These are phyloP conservation scores for Meliscaeva auricollis DNA, from an alignment of 2,888 invertebrate genomes.

Conservation along the genomic window DNA sequence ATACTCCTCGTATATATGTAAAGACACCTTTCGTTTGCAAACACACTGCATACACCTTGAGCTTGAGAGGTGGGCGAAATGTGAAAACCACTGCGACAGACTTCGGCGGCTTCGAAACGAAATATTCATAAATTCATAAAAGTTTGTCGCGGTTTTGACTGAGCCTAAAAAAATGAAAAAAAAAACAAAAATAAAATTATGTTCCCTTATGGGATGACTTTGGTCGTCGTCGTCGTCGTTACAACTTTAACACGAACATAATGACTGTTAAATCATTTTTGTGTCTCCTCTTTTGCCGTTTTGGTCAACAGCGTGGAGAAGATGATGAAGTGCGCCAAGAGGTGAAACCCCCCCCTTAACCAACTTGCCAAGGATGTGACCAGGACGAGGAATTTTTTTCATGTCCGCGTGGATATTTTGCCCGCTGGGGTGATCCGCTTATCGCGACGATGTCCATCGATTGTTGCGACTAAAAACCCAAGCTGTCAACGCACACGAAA, in stretches of 20 bases:
- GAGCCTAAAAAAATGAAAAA: constrained; percentile 23
- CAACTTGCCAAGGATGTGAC: constrained; percentile 22
- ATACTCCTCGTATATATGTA: too few relatives aligned
- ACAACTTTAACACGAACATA: constrained; percentile 76
- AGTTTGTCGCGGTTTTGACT: constrained; percentile 73
- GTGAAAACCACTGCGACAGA: constrained; percentile 49
- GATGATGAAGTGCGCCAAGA: constrained; percentile 64
- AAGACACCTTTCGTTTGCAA: constrained; percentile 1
- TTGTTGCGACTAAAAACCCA: constrained; percentile 51
- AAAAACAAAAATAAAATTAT: neutral
- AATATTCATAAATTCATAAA: constrained; percentile 69
- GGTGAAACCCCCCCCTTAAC: constrained; percentile 34
- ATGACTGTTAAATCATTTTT: constrained; percentile 76
- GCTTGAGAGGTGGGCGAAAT: constrained; percentile 72
- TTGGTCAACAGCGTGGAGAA: constrained; percentile 1
- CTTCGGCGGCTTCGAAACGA: constrained; percentile 27
- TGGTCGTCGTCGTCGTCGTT: constrained; percentile 47
- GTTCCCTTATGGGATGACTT: constrained; percentile 54
- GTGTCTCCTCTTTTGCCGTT: constrained; percentile 54
- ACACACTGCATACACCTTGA: constrained; percentile 53
- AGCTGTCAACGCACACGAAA: constrained; percentile 73
- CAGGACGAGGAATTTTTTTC: constrained; percentile 26
- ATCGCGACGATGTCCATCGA: constrained; percentile 73
- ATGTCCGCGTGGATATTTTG: constrained; percentile 44
- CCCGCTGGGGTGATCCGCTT: constrained; percentile 72